Evolutionary conservation across 1,140 invertebrate species (phyloP).

Genomic region (Orussus abietinus): DNA sequence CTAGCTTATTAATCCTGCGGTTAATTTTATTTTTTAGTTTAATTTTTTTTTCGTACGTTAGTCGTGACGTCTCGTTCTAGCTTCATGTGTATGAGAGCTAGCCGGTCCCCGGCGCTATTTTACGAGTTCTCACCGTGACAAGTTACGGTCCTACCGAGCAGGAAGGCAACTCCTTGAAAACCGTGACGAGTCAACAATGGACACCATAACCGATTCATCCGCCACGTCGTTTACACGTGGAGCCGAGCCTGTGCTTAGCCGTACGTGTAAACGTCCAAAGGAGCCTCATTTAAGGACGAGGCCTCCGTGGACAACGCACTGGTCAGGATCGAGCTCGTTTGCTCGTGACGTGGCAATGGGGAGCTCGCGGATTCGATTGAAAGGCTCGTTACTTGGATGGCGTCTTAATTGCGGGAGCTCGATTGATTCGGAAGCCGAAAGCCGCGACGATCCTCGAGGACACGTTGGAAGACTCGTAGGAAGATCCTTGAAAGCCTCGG

Average conservation of each 20-base stretch:
- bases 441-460: not conserved
- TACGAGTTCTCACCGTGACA: conserved; percentile 20
- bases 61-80: too few relatives aligned
- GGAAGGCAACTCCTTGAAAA: conserved; percentile 26
- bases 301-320: too few relatives aligned
- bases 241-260: too few relatives aligned
- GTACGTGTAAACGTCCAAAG: too few relatives aligned
- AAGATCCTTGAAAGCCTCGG: not conserved
- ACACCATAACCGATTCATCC: conserved; percentile 23
- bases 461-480: not conserved
- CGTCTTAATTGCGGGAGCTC: not conserved
- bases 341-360: too few relatives aligned
- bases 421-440: not conserved
- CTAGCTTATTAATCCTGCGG: too few relatives aligned
- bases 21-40: too few relatives aligned
- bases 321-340: too few relatives aligned
- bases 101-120: too few relatives aligned
- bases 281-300: too few relatives aligned
- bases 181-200: conserved; percentile 30
- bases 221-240: conserved; percentile 21
- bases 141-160: conserved; percentile 23
- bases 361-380: not conserved
- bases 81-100: too few relatives aligned
- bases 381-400: not conserved
- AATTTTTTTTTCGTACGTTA: too few relatives aligned